Evolutionary conservation across 1,140 invertebrate species (phyloP).

Genomic region (Drosophila bocki): DNA sequence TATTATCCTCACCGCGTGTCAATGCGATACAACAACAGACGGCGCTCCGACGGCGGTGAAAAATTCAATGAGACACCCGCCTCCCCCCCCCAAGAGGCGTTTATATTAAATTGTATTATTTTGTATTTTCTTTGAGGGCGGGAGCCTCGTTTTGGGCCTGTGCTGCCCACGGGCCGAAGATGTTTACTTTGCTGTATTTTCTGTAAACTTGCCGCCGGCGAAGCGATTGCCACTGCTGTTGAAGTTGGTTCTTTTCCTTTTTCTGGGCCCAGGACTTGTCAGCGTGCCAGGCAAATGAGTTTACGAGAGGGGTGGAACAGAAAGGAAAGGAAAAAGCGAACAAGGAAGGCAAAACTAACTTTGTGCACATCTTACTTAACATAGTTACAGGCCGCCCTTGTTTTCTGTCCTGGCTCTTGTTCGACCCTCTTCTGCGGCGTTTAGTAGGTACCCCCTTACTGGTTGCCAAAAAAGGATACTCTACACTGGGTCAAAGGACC

Average conservation of each 20-base stretch:
- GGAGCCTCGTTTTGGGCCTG: constrained; percentile 22
- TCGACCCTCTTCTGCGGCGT: constrained; percentile 18
- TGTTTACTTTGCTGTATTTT: constrained; percentile 69
- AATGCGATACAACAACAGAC: constrained; percentile 45
- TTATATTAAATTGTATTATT: constrained; percentile 76
- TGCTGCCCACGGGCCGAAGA: constrained; percentile 56
- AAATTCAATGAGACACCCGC: constrained; percentile 43
- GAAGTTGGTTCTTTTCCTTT: constrained; percentile 13
- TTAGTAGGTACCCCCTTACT: constrained; percentile 3
- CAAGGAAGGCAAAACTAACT: constrained; percentile 69
- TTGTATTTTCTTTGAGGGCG: constrained; percentile 58
- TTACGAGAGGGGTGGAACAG: constrained; percentile 37
- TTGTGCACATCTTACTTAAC: constrained; percentile 56
- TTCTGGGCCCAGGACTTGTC: constrained; percentile 27
- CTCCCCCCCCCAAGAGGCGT: constrained; percentile 27
- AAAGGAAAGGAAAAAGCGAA: constrained; percentile 27
- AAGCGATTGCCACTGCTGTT: constrained; percentile 25
- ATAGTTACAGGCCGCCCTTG: constrained; percentile 29
- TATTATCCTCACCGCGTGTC: constrained; percentile 59
- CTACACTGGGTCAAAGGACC: constrained; percentile 3
- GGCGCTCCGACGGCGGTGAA: constrained; percentile 1
- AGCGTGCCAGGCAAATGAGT: constrained; percentile 69
- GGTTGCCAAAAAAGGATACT: constrained; percentile 32
- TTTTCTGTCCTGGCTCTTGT: constrained; percentile 28
- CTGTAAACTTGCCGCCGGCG: constrained; percentile 44